phyloP scores from a whole-genome alignment of 2,888 invertebrate genomes.

The Phortica okadai region DNA sequence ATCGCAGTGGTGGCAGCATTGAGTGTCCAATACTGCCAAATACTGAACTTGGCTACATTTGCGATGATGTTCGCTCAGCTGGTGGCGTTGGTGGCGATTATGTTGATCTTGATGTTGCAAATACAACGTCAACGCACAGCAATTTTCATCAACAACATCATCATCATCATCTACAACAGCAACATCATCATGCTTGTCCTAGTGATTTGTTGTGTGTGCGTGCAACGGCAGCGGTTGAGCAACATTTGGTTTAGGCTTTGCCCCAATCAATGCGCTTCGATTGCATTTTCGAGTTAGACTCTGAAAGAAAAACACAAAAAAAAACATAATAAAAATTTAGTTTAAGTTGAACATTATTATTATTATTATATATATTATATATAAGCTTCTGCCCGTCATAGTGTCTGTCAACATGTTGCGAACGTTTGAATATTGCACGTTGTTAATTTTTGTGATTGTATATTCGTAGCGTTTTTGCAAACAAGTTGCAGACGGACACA shows the following conservation, averaged over 20 bases:
- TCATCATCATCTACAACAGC: constrained; percentile 29
- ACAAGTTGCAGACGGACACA: constrained; percentile 12
- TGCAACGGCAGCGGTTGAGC: background rate
- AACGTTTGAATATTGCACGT: constrained; percentile 69
- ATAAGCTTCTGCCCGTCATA: background rate
- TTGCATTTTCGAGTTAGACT: constrained; percentile 24
- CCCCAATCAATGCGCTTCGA: background rate
- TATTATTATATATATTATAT: background rate
- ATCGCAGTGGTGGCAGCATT: constrained; percentile 3
- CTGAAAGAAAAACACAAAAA: constrained; percentile 8
- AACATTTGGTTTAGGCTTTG: constrained; percentile 50
- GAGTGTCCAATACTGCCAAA: background rate
- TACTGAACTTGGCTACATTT: constrained; percentile 8
- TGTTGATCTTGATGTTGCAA: background rate
- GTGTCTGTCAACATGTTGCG: background rate
- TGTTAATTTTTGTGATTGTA: constrained; percentile 74
- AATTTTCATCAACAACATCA: background rate
- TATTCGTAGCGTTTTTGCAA: constrained; percentile 55
- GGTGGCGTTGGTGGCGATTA: background rate
- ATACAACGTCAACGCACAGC: background rate
- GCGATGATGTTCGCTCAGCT: background rate
- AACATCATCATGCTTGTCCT: constrained; percentile 49
- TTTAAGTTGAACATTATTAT: too few species aligned
- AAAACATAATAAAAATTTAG: too few species aligned
- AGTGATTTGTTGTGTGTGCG: constrained; percentile 56